Evolutionary conservation across 2,113 vertebrate species (phyloP), one percentile per base, ranked within the genome.

Genomic region (Pachyramphus minor): DNA sequence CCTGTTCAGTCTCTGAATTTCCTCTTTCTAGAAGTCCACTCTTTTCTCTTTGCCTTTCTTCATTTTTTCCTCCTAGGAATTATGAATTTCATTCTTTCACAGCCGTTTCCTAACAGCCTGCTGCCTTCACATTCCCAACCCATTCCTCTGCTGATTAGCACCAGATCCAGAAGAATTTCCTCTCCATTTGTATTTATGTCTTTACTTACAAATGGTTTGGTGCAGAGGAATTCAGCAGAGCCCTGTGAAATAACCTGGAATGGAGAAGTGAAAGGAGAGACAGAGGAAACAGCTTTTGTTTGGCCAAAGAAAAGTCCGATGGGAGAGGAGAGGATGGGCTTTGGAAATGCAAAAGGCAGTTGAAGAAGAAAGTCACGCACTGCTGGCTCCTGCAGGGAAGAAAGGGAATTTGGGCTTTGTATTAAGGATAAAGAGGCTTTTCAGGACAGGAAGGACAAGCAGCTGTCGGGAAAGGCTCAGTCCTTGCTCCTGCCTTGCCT

Each of bases 371-470:
- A 82, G 79, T 37, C 37, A 19, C 2, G 41, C 27, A 30, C 68
- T 49, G 25, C 69, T 72, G 76, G 59, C 78, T 89, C 31, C 84
- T 75, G 72, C 6, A 22, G 82, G 69, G 45, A 78, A 90, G 80
- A 78, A 58, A 84, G 88, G 80, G 73, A 90, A 58, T 78, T 64
- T 39, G 80, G 80, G 80, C 80, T 90, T 90, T 90, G 80, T 90
- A 7, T 58, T 74, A 22, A 78, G 88, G 58, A 59, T 53, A 64
- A 59, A 4, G 78, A 49, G 59, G 58, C 78, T 90, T 84, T 67
- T 75, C 77, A 41, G 78, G 78, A 35, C 74, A 14, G 78, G 63
- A 68, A 84, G 74, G 74, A 81, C 47, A 21, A 59, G 35, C 53
- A 11, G 18, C 83, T 49, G 74, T 19, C 24, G 30, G 79, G 68